Conservation (phyloP, 2,113 vertebrate species). For the Phocoena sinus region DNA sequence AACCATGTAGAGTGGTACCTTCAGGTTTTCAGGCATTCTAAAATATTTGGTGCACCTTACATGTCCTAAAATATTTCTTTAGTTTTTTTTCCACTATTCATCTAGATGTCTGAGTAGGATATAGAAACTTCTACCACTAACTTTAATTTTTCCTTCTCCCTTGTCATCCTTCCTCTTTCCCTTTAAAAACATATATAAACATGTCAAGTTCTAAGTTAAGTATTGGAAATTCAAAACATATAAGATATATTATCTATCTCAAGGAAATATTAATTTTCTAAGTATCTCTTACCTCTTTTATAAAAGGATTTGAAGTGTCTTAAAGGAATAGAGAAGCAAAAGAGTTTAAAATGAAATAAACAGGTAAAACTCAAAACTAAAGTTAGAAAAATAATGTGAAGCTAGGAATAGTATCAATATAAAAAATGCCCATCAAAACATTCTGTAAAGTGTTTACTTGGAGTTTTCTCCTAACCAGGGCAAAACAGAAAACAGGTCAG, state of each 20-base stretch:
- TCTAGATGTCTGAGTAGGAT: background rate
- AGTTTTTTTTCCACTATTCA: background rate
- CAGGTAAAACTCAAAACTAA: background rate
- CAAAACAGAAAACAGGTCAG: background rate
- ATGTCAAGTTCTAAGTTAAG: background rate
- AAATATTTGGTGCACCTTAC: background rate
- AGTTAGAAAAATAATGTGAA: slow-evolving; percentile 1
- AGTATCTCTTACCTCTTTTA: background rate
- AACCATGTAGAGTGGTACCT: background rate
- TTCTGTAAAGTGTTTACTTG: background rate
- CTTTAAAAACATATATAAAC: background rate
- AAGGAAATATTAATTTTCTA: background rate
- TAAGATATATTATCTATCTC: background rate
- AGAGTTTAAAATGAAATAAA: background rate
- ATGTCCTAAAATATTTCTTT: background rate
- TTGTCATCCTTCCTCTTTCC: background rate
- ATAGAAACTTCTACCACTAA: background rate
- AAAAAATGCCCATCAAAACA: background rate
- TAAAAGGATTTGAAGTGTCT: background rate
- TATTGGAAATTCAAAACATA: background rate
- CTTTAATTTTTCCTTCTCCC: background rate
- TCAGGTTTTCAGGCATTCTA: background rate
- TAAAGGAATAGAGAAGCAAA: background rate
- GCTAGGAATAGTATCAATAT: background rate
- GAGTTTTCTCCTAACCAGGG: background rate